Evolutionary conservation across 2,113 vertebrate species (phyloP), one percentile per base, ranked within the genome.

Genomic region (Callaeas wilsoni): DNA sequence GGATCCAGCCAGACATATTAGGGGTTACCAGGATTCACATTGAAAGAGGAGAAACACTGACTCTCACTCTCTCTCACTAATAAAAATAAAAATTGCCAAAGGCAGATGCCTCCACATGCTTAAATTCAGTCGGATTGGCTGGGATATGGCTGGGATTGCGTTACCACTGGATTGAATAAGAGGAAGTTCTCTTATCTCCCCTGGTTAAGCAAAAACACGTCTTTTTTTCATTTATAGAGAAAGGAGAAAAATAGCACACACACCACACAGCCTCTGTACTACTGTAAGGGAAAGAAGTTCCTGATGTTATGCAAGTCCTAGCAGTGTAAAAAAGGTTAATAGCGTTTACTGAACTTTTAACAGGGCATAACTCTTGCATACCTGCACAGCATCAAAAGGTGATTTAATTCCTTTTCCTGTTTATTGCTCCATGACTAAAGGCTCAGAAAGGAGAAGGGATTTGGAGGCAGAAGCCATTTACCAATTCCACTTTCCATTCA

Each of bases 1-100:
- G 53, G 91, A 96, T 80, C 97, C 97, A 98, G 94, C 75, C 97
- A 98, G 97, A 97, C 96, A 18, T 89, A 94, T 78, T 79, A 18
- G 80, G 77, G 97, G 97, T 98, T 97, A 98, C 94, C 97, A 87
- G 90, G 92, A 97, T 96, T 96, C 96, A 96, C 5, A 23, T 4
- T 39, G 42, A 50, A 80, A 84, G 71, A 97, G 78, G 23, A 97
- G 96, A 90, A 98, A 96, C 75, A 64, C 33, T 47, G 93, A 87
- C 85, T 47, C 33, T 68, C 73, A 33, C 63, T 75, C 95, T 62
- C 49, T 33, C 56, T 56, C 32, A 2, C 67, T 63, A 89, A 94
- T 75, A 97, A 94, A 97, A 97, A 96, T 71, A 90, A 91, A 90
- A 97, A 76, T 42, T 82, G 97, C 96, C 80, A 74, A 96, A 92